phyloP scores from a whole-genome alignment of 2,888 invertebrate genomes.

The Cancer borealis region DNA sequence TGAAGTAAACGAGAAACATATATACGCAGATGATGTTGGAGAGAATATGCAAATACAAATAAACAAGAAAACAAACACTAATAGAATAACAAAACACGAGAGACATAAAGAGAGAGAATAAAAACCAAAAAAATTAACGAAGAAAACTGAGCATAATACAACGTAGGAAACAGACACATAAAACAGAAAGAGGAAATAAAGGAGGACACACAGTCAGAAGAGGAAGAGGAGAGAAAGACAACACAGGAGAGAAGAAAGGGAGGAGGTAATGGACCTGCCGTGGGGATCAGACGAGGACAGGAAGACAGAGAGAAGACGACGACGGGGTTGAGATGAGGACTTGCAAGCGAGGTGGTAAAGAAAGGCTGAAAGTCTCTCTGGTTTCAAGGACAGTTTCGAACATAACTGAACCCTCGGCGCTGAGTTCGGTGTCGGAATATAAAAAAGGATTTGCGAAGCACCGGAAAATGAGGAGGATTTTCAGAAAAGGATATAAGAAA shows the following conservation, averaged over 20 bases:
- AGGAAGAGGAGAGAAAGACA: conserved; percentile 12
- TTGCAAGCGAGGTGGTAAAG: neutral
- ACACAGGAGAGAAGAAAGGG: conserved; percentile 14
- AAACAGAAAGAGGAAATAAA: conserved; percentile 3
- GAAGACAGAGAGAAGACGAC: conserved; percentile 2
- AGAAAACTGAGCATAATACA: neutral
- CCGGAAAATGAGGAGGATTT: neutral
- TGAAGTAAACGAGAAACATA: neutral
- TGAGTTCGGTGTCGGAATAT: neutral
- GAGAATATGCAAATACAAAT: neutral
- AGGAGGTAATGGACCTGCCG: conserved; percentile 27
- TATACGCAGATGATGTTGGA: neutral
- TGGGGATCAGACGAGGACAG: neutral
- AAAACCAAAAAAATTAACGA: neutral
- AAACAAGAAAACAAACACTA: neutral
- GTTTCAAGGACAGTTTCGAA: conserved; percentile 25
- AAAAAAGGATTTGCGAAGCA: neutral
- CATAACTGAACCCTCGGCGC: neutral
- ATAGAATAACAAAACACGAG: neutral
- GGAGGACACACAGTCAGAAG: neutral
- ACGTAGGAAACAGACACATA: neutral
- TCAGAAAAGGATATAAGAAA: neutral
- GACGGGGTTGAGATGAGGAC: neutral
- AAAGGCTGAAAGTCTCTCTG: neutral
- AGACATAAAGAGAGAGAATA: neutral